Percentiles rank a stretch among this genome's conserved stretches.
Evolutionary conservation across 2,113 vertebrate genomes (phyloP).

Genomic region (Myotis yumanensis): DNA sequence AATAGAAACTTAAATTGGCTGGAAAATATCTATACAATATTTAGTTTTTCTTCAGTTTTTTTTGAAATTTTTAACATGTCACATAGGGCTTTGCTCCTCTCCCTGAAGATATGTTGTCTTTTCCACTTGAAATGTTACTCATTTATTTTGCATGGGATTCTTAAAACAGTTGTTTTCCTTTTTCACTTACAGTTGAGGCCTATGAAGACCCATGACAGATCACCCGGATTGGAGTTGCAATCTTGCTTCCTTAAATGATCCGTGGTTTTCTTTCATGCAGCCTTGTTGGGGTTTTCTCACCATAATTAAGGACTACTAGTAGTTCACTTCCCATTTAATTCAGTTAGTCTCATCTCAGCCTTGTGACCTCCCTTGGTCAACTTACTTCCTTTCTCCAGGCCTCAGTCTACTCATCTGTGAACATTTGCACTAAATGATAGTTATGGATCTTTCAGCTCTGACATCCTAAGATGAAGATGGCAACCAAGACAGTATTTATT

Average conservation of each 20-base stretch:
- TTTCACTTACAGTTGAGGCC: not conserved
- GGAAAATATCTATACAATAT: not conserved
- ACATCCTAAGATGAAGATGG: not conserved
- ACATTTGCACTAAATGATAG: not conserved
- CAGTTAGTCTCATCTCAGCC: not conserved
- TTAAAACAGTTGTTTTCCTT: not conserved
- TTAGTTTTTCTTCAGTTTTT: not conserved
- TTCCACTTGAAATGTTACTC: not conserved
- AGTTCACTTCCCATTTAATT: not conserved
- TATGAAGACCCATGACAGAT: not conserved
- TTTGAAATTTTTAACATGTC: not conserved
- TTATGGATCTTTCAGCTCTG: not conserved
- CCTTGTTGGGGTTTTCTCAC: not conserved
- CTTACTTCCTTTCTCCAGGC: not conserved
- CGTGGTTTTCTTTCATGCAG: not conserved
- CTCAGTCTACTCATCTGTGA: not conserved
- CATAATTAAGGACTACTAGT: not conserved
- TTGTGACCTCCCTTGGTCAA: not conserved
- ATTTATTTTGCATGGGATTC: constrained; percentile 20
- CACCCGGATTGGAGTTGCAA: not conserved
- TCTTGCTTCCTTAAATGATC: not conserved
- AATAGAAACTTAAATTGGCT: constrained; percentile 21
- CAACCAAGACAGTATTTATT: not conserved
- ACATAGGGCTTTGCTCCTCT: not conserved
- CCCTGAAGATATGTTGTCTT: not conserved